Conservation (phyloP, 2,888 invertebrate genomes). For the Macrosiphum euphorbiae region DNA sequence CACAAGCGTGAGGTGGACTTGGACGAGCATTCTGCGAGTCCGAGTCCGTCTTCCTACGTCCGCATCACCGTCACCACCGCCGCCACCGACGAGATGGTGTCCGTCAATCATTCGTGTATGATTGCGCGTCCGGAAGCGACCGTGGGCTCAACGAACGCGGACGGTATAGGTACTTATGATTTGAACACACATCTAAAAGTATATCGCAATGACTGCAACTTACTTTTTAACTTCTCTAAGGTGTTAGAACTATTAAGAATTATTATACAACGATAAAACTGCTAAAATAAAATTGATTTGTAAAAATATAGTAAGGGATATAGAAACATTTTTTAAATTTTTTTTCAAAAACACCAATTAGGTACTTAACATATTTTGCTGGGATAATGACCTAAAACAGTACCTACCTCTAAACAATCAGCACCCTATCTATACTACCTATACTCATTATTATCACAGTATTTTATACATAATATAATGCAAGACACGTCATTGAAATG, state of each 20-base stretch:
- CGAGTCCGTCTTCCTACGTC: conserved; percentile 14
- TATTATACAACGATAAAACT: background rate
- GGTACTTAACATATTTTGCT: no score
- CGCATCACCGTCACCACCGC: background rate
- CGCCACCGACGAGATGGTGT: background rate
- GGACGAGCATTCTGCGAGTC: background rate
- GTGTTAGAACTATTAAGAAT: no score
- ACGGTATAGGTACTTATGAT: background rate
- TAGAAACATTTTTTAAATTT: no score
- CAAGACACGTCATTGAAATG: background rate
- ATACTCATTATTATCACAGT: no score
- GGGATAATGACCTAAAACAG: no score
- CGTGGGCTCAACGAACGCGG: background rate
- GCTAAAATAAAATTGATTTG: no score
- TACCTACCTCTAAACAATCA: no score
- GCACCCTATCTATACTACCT: no score
- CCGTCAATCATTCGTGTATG: conserved; percentile 22
- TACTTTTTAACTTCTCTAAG: background rate
- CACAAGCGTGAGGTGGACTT: background rate
- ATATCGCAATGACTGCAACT: background rate
- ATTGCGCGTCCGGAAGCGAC: background rate
- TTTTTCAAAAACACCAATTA: no score
- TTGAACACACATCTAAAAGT: background rate
- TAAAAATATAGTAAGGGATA: no score
- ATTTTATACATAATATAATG: no score